Evolutionary conservation across 2,888 invertebrate genomes (phyloP).

Genomic region (Patella caerulea): DNA sequence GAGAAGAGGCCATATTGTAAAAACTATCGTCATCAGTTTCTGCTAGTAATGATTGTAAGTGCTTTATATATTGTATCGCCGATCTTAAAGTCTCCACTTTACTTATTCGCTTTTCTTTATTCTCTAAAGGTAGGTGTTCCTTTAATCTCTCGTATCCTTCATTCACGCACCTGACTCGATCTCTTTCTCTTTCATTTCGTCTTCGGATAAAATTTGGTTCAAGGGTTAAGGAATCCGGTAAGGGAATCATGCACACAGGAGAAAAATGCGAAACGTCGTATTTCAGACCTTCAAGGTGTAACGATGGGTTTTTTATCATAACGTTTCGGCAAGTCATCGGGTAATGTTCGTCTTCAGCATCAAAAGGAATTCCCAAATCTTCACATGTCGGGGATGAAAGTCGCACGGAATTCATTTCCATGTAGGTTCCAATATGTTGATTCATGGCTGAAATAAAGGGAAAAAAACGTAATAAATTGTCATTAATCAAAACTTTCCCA

Average conservation of each 20-base stretch:
- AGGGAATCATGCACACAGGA: slow-evolving; percentile 64
- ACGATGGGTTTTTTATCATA: slow-evolving; percentile 41
- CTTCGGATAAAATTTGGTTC: slow-evolving; percentile 66
- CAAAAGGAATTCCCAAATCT: slow-evolving; percentile 61
- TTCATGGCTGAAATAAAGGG: no score
- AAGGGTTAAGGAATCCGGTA: slow-evolving; percentile 56
- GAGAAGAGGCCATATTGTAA: background rate
- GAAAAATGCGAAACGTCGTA: slow-evolving; percentile 60
- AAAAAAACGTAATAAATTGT: no score
- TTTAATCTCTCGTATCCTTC: slow-evolving; percentile 66
- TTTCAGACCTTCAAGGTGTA: slow-evolving; percentile 42
- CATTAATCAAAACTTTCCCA: no score
- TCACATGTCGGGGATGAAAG: slow-evolving; percentile 62
- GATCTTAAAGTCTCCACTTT: slow-evolving; percentile 69
- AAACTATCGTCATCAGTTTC: slow-evolving; percentile 14
- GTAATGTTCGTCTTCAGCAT: slow-evolving; percentile 36
- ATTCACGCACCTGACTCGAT: slow-evolving; percentile 69
- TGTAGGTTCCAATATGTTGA: slow-evolving; percentile 5
- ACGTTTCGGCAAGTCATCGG: slow-evolving; percentile 26
- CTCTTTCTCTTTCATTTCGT: slow-evolving; percentile 69
- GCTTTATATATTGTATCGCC: slow-evolving; percentile 69
- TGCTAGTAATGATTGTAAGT: slow-evolving; percentile 51
- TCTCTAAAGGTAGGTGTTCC: slow-evolving; percentile 63
- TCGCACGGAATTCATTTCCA: slow-evolving; percentile 27
- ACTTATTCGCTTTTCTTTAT: slow-evolving; percentile 69